Evolutionary conservation across 37 sponge, comb jelly and placozoan genomes (phyloP).

Genomic region (Bolinopsis microptera): DNA sequence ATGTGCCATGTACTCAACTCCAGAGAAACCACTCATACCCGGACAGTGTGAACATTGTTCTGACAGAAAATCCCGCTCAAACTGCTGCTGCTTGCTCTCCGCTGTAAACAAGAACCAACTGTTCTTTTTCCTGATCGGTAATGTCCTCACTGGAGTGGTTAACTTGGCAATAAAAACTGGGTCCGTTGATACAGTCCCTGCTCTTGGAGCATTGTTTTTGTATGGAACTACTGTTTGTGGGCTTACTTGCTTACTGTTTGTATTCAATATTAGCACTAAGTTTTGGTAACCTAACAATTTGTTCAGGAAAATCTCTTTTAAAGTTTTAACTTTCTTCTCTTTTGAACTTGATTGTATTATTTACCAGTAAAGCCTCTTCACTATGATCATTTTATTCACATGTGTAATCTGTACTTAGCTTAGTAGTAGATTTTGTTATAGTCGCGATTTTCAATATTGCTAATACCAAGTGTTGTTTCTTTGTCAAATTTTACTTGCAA

Average conservation of each 20-base stretch:
- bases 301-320: no score
- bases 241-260: neutral
- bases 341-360: no score
- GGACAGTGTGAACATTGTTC: slow-evolving; percentile 1
- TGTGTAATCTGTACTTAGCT: no score
- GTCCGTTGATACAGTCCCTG: neutral
- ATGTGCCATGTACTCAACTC: neutral
- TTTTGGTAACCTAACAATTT: slow-evolving; percentile 35
- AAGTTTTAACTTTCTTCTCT: no score
- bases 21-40: neutral
- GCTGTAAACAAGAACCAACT: slow-evolving; percentile 93
- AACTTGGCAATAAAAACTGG: slow-evolving; percentile 84
- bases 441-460: no score
- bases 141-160: slow-evolving; percentile 85
- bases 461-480: no score
- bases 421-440: no score
- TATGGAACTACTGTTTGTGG: slow-evolving; percentile 20
- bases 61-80: slow-evolving; percentile 2
- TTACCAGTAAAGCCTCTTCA: no score
- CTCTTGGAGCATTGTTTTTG: neutral
- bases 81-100: slow-evolving; percentile 70
- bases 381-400: no score
- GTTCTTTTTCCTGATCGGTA: slow-evolving; percentile 84
- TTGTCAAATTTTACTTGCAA: no score
- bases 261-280: slow-evolving; percentile 19